Percentiles rank a stretch among this genome's conserved stretches.
Conservation (phyloP, 2,888 invertebrate species). For the Pristionchus exspectatus region DNA sequence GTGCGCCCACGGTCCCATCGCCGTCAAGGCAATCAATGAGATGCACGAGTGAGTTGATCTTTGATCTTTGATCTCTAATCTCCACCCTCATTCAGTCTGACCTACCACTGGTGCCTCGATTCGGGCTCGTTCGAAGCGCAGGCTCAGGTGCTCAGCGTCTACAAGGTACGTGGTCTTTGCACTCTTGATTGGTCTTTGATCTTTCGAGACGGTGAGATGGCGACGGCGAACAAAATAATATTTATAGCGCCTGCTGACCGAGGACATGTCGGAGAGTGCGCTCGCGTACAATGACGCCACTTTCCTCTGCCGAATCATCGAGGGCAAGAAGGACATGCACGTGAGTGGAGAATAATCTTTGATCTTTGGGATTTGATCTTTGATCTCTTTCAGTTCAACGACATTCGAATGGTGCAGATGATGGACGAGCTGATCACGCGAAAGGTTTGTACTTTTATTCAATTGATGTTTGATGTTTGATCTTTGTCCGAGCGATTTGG, state of each 20-base stretch:
- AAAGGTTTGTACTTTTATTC: not conserved
- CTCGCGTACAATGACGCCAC: slow-evolving; percentile 44
- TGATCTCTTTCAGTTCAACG: slow-evolving; percentile 46
- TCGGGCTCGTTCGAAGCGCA: slow-evolving; percentile 35
- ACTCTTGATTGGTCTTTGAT: not conserved
- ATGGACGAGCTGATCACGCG: slow-evolving; percentile 39
- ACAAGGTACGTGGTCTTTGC: not conserved
- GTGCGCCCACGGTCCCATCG: slow-evolving; percentile 29
- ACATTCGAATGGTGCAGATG: slow-evolving; percentile 22
- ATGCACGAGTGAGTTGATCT: slow-evolving; percentile 29
- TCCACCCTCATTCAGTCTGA: not conserved
- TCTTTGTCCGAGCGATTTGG: not conserved
- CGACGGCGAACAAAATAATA: not conserved
- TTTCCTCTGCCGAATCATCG: slow-evolving; percentile 32
- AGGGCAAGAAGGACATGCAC: slow-evolving; percentile 33
- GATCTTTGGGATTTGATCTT: slow-evolving; percentile 18
- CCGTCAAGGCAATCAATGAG: slow-evolving; percentile 27
- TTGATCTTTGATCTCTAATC: slow-evolving; percentile 13
- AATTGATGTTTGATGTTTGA: not conserved
- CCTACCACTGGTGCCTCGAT: slow-evolving; percentile 31
- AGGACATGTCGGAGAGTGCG: slow-evolving; percentile 44
- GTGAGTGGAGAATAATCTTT: not conserved
- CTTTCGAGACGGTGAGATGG: not conserved
- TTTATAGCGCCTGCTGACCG: slow-evolving; percentile 40
- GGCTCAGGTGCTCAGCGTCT: slow-evolving; percentile 26